Conservation (phyloP, 2,113 vertebrate genomes). For the Hymenochirus boettgeri region DNA sequence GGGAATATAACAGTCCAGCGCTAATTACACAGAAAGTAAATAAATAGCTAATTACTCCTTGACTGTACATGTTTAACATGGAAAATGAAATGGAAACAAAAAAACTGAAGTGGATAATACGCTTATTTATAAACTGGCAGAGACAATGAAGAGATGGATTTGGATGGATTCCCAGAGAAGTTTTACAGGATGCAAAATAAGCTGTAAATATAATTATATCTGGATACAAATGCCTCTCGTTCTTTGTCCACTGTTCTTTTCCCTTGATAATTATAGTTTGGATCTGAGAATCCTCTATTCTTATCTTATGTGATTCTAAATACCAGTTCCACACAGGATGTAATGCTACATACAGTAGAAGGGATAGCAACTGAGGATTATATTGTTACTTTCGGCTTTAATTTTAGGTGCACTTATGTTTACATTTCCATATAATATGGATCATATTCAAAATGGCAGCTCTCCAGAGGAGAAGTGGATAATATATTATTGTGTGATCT, state of each 20-base stretch:
- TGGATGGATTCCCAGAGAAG: slow-evolving; percentile 20
- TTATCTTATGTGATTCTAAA: neutral
- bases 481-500: too few species aligned
- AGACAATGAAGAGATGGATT: slow-evolving; percentile 22
- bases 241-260: neutral
- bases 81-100: neutral
- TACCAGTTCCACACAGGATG: neutral
- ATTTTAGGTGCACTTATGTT: too few species aligned
- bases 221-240: slow-evolving; percentile 3
- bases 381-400: neutral
- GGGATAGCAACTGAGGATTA: neutral
- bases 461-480: too few species aligned
- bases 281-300: neutral
- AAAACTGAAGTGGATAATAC: slow-evolving; percentile 8
- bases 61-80: slow-evolving; percentile 3
- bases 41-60: slow-evolving; percentile 33
- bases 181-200: slow-evolving; percentile 25
- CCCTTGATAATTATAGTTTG: slow-evolving; percentile 15
- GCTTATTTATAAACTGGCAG: slow-evolving; percentile 22
- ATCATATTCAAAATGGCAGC: too few species aligned
- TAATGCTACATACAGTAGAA: neutral
- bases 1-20: neutral
- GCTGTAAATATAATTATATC: slow-evolving; percentile 21
- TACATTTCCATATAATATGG: too few species aligned
- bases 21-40: slow-evolving; percentile 18